These are phyloP conservation scores for Trichosurus vulpecula DNA, from an alignment of 2,797 vertebrate species.

Conservation along the genomic window DNA sequence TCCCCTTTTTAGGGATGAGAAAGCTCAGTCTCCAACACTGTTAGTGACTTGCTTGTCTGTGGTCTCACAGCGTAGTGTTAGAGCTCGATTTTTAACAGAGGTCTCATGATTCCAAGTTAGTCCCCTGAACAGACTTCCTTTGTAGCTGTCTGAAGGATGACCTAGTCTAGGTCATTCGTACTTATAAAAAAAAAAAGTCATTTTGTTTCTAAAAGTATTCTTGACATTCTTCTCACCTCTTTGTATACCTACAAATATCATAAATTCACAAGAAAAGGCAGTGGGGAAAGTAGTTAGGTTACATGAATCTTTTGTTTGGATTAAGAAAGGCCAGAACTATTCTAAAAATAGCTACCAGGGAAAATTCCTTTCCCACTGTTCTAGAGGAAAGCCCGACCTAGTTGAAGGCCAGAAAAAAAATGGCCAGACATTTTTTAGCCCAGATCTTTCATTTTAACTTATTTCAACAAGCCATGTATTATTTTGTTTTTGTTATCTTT, in stretches of 20 bases:
- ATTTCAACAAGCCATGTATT: not conserved
- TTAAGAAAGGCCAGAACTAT: constrained; percentile 11
- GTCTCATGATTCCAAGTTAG: not conserved
- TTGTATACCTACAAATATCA: fast-evolving
- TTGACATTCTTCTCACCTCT: not conserved
- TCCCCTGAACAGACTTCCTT: not conserved
- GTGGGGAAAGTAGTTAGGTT: not conserved
- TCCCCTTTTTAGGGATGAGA: not conserved
- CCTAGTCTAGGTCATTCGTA: not conserved
- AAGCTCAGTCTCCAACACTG: not conserved
- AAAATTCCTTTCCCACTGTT: constrained; percentile 67
- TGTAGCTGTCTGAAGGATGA: not conserved
- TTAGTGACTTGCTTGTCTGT: not conserved
- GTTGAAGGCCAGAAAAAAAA: not conserved
- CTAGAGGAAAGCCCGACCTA: constrained; percentile 37
- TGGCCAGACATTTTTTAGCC: not conserved
- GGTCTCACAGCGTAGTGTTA: not conserved
- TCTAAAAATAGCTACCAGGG: constrained; percentile 68
- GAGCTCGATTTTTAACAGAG: not conserved
- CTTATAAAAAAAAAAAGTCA: not conserved
- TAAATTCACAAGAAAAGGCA: not conserved
- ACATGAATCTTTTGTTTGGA: not conserved
- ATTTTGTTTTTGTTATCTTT: not conserved
- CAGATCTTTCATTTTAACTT: not conserved
- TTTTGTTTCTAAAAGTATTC: not conserved